These are phyloP conservation scores for Hecatera dysodea DNA, from an alignment of 2,888 invertebrate species.

Conservation along the genomic window DNA sequence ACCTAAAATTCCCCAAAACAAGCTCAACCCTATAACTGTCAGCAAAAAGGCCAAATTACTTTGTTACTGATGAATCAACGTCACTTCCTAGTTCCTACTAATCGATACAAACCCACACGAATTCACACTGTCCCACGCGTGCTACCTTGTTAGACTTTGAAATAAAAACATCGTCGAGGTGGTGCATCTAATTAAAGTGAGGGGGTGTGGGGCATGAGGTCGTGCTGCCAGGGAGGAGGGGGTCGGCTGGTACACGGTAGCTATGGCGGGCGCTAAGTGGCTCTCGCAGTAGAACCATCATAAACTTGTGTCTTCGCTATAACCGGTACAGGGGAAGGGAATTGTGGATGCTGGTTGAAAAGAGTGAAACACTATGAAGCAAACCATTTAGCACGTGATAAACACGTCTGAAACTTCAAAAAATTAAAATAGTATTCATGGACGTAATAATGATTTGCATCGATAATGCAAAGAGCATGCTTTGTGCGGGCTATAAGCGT, in stretches of 20 bases:
- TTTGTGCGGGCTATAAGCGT: too few species aligned
- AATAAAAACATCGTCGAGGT: conserved; percentile 77
- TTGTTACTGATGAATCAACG: not conserved
- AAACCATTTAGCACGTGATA: too few species aligned
- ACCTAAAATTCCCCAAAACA: too few species aligned
- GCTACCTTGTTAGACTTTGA: conserved; percentile 72
- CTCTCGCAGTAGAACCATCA: conserved; percentile 88
- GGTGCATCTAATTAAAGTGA: conserved; percentile 82
- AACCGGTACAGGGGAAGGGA: conserved; percentile 75
- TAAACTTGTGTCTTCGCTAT: conserved; percentile 86
- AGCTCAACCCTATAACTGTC: not conserved
- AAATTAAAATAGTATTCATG: too few species aligned
- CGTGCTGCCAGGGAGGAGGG: conserved; percentile 58
- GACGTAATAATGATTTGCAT: too few species aligned
- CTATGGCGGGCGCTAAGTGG: conserved; percentile 86
- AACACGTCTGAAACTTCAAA: too few species aligned
- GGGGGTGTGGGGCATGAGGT: conserved; percentile 53
- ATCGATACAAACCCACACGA: conserved; percentile 47
- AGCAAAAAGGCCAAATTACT: not conserved
- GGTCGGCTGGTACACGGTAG: conserved; percentile 79
- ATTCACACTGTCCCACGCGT: conserved; percentile 62
- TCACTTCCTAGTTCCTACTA: not conserved
- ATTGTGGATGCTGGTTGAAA: conserved; percentile 34
- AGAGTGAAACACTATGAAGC: not conserved
- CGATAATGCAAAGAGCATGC: too few species aligned